Evolutionary conservation across 2,113 vertebrate genomes (phyloP).

Genomic region (Oxyura jamaicensis): DNA sequence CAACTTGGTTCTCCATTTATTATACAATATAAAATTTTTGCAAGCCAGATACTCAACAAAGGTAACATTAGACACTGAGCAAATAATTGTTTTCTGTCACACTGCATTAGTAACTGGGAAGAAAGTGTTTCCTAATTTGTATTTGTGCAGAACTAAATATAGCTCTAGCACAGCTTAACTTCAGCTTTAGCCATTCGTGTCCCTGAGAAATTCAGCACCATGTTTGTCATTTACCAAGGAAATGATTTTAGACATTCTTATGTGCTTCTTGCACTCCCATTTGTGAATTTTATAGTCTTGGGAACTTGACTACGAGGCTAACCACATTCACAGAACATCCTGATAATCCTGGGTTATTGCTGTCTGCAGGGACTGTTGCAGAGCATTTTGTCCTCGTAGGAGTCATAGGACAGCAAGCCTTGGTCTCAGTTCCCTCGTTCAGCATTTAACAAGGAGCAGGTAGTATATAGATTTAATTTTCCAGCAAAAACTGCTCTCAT

Average conservation of each 20-base stretch:
- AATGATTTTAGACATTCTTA: not conserved
- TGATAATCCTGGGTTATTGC: not conserved
- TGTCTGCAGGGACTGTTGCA: not conserved
- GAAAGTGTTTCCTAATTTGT: conserved; percentile 47
- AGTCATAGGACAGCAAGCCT: not conserved
- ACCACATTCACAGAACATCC: not conserved
- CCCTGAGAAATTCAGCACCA: not conserved
- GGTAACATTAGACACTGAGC: conserved; percentile 53
- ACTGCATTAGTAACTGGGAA: conserved; percentile 41
- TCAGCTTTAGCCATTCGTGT: not conserved
- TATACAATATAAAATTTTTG: not conserved
- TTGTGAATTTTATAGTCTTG: not conserved
- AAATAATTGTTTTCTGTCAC: conserved; percentile 64
- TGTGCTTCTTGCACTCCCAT: not conserved
- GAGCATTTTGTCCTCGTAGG: not conserved
- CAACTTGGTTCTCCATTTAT: conserved; percentile 19
- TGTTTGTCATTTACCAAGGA: not conserved
- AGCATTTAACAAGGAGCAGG: not conserved
- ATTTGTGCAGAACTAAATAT: conserved; percentile 55
- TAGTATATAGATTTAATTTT: not conserved
- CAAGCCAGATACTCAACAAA: conserved; percentile 41
- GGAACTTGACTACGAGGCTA: not conserved
- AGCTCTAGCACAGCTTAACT: conserved; percentile 24
- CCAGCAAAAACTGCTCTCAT: not conserved
- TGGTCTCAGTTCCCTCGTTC: not conserved